Base-by-base conservation (phyloP, 2,888 invertebrate species). In the Drosophila prolongata region DNA sequence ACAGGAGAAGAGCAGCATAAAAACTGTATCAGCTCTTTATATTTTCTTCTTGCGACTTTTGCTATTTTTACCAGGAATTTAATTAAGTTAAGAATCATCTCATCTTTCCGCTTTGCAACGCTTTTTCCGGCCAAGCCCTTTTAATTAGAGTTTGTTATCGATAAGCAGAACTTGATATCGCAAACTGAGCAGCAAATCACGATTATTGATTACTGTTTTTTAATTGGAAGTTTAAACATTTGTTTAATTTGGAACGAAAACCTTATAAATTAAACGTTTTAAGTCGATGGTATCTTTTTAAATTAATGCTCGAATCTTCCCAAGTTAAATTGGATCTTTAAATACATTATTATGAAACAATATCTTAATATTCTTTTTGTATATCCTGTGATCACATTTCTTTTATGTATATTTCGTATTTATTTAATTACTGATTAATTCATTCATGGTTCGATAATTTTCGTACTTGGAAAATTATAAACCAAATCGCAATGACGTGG, bases 21-120 rank as follows among this genome's bases (percentile, higher is more conserved):
- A 49, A 34, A 52, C 24, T 24, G 52, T n/a, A 38, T 38, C 24
- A 19, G 38, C 19, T 40, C 8, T 40, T 14, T n/a, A 24, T 46
- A 34, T 56, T 35, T 47, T 30, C n/a, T 14, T 14, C 24, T 37
- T 24, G 34, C 34, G 3, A 24, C n/a, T 27, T 47, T 57, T 16
- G 47, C 57, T 30, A 57, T 57, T 49, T 57, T 49, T 49, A 49
- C 6, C 10, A 10, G 16, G n/a, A 49, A 57, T 38, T 57, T 47
- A 38, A 57, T 47, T 27, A 57, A 47, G 37, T 38, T 11, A 57
- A 47, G 37, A 47, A 16, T 30, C 47, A 34, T 49, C 55, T 55
- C 35, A 44, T 27, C 27, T 40, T 50, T 50, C 16, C 43, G 11
- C 43, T 10, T 19, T 40, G 38, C 16, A 5, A 16, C 35, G 11